A percentile compares a stretch with the other conserved stretches of the same genome.
Conservation (phyloP, 2,888 invertebrate genomes). For the Scotopteryx bipunctaria region DNA sequence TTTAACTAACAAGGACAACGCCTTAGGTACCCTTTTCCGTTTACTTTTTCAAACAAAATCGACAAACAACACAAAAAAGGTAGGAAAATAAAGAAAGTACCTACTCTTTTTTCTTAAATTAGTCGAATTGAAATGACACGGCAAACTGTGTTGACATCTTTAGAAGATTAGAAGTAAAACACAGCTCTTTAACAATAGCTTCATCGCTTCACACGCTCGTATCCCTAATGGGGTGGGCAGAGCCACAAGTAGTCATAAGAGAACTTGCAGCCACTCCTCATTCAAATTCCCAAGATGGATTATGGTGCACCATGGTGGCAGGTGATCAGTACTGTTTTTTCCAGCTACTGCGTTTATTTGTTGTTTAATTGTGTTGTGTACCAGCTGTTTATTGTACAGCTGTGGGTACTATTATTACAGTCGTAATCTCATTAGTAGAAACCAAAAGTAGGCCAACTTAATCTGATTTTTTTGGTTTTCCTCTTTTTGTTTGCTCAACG, state of each 20-base stretch:
- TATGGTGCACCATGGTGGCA: no score
- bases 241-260: no score
- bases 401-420: conserved; percentile 13
- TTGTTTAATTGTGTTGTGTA: neutral
- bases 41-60: neutral
- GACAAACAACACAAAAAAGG: neutral
- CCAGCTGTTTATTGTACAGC: conserved; percentile 8
- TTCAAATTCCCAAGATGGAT: no score
- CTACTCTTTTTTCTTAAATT: conserved; percentile 2
- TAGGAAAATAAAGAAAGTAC: neutral
- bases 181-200: neutral
- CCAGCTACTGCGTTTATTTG: no score
- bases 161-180: conserved; percentile 15
- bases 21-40: neutral
- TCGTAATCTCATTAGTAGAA: conserved; percentile 36
- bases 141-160: conserved; percentile 22
- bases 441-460: conserved; percentile 36
- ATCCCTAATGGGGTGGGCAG: no score
- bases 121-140: conserved; percentile 11
- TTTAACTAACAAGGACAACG: no score
- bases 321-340: no score
- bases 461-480: conserved; percentile 37
- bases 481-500: conserved; percentile 24
- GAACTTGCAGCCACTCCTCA: no score
- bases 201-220: neutral